A percentile compares a stretch with the other conserved stretches of the same genome.
These are phyloP conservation scores for Drosophila rellima DNA, from an alignment of 2,888 invertebrate genomes.

Conservation along the genomic window DNA sequence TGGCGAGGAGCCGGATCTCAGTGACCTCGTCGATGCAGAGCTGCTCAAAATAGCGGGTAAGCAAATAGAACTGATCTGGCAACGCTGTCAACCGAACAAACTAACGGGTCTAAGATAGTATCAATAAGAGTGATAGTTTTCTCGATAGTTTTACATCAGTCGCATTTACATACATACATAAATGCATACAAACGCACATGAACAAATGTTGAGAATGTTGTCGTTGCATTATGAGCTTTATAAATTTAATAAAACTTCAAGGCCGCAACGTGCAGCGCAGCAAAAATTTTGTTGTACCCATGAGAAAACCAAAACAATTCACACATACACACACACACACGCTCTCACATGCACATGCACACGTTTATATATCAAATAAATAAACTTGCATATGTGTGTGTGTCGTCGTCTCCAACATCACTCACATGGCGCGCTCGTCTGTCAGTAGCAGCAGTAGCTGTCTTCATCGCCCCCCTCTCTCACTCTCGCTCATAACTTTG, in stretches of 20 bases:
- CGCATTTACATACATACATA: background rate
- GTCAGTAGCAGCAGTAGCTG: conserved; percentile 37
- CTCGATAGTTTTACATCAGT: background rate
- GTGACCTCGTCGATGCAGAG: conserved; percentile 93
- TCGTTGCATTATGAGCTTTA: conserved; percentile 52
- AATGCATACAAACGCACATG: conserved; percentile 16
- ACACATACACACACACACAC: conserved; percentile 27
- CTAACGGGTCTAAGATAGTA: background rate
- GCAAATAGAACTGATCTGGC: conserved; percentile 69
- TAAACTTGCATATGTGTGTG: conserved; percentile 19
- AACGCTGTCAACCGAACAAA: no score
- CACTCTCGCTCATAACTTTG: conserved; percentile 14
- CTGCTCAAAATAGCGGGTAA: conserved; percentile 94
- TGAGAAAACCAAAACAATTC: conserved; percentile 69
- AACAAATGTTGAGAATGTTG: conserved; percentile 19
- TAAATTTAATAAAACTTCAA: conserved; percentile 80
- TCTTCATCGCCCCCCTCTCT: background rate
- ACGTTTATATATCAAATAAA: conserved; percentile 20
- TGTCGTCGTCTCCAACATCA: conserved; percentile 54
- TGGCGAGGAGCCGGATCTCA: conserved; percentile 97
- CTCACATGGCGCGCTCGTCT: conserved; percentile 52
- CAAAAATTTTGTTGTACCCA: conserved; percentile 61
- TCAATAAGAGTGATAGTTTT: background rate
- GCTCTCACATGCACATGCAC: background rate
- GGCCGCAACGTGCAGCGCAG: conserved; percentile 71